phyloP scores from a whole-genome alignment of 1,140 invertebrate species.

The Drosophila equinoxialis region DNA sequence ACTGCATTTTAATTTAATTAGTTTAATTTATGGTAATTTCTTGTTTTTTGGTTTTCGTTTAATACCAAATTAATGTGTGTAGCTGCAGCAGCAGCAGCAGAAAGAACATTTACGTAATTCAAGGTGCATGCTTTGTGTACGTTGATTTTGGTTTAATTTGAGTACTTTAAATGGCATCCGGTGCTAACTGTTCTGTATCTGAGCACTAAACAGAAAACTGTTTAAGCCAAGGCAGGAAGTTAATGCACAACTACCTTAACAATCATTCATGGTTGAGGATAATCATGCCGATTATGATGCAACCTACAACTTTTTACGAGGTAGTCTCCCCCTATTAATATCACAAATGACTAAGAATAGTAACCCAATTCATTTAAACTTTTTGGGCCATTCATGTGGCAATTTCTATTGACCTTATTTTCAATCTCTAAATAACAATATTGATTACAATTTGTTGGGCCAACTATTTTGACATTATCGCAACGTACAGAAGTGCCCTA shows the following conservation, averaged over 20 bases:
- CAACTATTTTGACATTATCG: background rate
- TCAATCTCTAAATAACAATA: background rate
- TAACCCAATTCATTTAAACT: too few species aligned
- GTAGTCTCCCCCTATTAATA: too few species aligned
- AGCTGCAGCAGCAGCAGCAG: background rate
- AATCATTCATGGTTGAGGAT: background rate
- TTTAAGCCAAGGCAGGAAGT: background rate
- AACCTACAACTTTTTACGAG: background rate
- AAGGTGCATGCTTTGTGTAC: background rate
- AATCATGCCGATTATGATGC: background rate
- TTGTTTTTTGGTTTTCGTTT: background rate
- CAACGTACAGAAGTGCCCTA: background rate
- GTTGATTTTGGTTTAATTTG: background rate
- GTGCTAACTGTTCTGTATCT: background rate
- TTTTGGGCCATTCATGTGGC: background rate
- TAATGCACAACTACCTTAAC: background rate
- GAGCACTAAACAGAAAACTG: background rate
- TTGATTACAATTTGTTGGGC: background rate
- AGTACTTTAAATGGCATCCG: constrained; percentile 6
- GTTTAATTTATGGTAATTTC: constrained; percentile 27
- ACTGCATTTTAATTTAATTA: constrained; percentile 28
- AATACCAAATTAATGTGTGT: constrained; percentile 14
- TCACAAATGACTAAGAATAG: too few species aligned
- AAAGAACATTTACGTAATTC: constrained; percentile 19
- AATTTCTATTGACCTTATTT: background rate